Percentiles rank a stretch among this genome's conserved stretches.
These are phyloP conservation scores for Altica lythri DNA, from an alignment of 2,888 invertebrate genomes.

Conservation along the genomic window DNA sequence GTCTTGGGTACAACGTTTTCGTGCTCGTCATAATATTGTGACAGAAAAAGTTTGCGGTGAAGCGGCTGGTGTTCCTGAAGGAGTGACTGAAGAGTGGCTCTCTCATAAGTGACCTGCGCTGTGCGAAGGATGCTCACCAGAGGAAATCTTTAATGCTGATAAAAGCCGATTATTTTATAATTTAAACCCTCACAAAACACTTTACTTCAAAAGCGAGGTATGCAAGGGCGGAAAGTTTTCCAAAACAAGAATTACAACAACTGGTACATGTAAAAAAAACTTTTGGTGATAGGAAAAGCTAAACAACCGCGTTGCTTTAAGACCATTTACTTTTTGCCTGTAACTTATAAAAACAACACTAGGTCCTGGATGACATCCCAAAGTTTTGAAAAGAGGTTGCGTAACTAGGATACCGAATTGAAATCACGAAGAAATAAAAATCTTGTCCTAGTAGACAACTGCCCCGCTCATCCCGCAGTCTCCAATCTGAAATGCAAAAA, in stretches of 20 bases:
- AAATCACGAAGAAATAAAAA: too few relatives aligned
- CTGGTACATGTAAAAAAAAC: constrained; percentile 3
- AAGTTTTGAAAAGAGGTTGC: too few relatives aligned
- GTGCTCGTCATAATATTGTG: constrained; percentile 3
- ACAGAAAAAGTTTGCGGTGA: too few relatives aligned
- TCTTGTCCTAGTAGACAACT: too few relatives aligned
- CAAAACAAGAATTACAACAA: too few relatives aligned
- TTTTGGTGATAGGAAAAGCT: constrained; percentile 8
- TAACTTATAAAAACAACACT: too few relatives aligned
- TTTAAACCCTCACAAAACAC: constrained; percentile 14
- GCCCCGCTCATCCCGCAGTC: not conserved
- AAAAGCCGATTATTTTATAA: constrained; percentile 16
- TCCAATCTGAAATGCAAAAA: not conserved
- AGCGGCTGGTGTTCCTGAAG: not conserved
- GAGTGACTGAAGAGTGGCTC: too few relatives aligned
- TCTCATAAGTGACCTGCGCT: constrained; percentile 15
- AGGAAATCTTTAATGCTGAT: constrained; percentile 22
- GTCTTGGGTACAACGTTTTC: constrained; percentile 1
- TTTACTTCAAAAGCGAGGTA: constrained; percentile 9
- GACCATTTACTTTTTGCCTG: too few relatives aligned
- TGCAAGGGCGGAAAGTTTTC: constrained; percentile 5
- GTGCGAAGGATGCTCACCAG: constrained; percentile 5
- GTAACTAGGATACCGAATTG: too few relatives aligned
- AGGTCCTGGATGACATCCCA: too few relatives aligned
- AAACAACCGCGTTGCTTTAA: constrained; percentile 4